These are phyloP conservation scores for Triops cancriformis DNA, from an alignment of 1,140 invertebrate species.

Conservation along the genomic window DNA sequence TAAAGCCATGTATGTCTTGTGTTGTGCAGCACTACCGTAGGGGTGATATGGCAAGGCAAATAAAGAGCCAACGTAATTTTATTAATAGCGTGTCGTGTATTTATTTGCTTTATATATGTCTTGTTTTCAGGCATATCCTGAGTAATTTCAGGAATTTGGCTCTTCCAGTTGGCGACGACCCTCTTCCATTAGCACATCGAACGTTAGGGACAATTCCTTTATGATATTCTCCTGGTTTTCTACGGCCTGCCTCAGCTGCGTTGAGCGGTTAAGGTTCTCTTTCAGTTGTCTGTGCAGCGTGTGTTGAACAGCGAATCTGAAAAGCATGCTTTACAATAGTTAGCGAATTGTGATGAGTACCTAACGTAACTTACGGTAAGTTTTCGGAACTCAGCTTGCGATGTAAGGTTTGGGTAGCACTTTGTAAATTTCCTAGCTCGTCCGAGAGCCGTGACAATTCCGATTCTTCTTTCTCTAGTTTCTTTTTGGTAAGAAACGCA, in stretches of 20 bases:
- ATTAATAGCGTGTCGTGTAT: not conserved
- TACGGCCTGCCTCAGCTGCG: not conserved
- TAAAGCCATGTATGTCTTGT: not conserved
- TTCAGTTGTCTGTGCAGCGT: not conserved
- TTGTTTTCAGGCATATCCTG: not conserved
- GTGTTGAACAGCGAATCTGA: not conserved
- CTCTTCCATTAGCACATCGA: not conserved
- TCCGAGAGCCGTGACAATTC: not conserved
- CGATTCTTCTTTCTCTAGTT: not conserved
- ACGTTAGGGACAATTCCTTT: not conserved
- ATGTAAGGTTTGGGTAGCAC: not conserved
- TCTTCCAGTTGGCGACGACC: not conserved
- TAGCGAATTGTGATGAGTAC: no score
- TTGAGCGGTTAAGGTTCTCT: not conserved
- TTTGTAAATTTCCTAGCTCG: not conserved
- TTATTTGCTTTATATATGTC: not conserved
- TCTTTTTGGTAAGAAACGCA: not conserved
- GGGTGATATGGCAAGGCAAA: constrained; percentile 3
- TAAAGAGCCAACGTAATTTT: not conserved
- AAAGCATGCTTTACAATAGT: no score
- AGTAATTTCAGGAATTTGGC: not conserved
- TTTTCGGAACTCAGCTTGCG: not conserved
- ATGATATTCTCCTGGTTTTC: not conserved
- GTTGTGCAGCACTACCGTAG: constrained; percentile 12
- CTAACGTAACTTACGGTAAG: not conserved